Conservation (phyloP, 1,140 invertebrate genomes). For the Aradophagus sp. region DNA sequence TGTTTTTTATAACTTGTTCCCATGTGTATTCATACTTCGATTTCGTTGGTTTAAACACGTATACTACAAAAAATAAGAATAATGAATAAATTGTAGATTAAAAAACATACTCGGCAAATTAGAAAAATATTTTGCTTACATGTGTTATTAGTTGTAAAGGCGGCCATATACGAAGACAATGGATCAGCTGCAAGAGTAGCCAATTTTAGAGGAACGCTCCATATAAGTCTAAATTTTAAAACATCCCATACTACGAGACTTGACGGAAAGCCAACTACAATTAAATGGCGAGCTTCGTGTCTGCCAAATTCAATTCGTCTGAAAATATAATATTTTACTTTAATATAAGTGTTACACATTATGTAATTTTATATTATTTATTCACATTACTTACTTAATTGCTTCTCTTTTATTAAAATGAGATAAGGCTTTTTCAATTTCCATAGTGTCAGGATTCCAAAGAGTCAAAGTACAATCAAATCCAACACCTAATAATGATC, state of each 20-base stretch:
- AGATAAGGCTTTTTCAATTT: slow-evolving; percentile 75
- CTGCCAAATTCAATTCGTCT: slow-evolving; percentile 81
- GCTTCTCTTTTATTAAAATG: slow-evolving; percentile 64
- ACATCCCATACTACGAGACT: slow-evolving; percentile 83
- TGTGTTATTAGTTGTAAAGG: slow-evolving; percentile 78
- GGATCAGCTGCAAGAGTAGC: slow-evolving; percentile 77
- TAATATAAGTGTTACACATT: no score
- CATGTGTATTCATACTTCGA: slow-evolving; percentile 75
- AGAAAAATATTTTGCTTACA: slow-evolving; percentile 68
- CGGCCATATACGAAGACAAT: slow-evolving; percentile 79
- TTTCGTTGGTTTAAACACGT: slow-evolving; percentile 78
- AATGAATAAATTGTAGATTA: slow-evolving; percentile 7
- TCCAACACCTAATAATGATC: slow-evolving; percentile 82
- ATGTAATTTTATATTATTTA: not conserved
- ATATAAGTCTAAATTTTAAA: slow-evolving; percentile 78
- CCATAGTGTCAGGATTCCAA: slow-evolving; percentile 78
- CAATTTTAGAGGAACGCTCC: slow-evolving; percentile 77
- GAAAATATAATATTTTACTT: slow-evolving; percentile 7
- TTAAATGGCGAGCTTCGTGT: slow-evolving; percentile 78
- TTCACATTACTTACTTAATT: slow-evolving; percentile 63
- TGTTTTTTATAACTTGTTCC: slow-evolving; percentile 71
- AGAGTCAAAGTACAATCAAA: slow-evolving; percentile 83
- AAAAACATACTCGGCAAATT: not conserved
- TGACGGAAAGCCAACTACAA: slow-evolving; percentile 77
- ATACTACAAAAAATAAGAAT: slow-evolving; percentile 71